Base-by-base conservation (phyloP, 2,113 vertebrate species). In the Brachyhypopomus occidentalis region DNA sequence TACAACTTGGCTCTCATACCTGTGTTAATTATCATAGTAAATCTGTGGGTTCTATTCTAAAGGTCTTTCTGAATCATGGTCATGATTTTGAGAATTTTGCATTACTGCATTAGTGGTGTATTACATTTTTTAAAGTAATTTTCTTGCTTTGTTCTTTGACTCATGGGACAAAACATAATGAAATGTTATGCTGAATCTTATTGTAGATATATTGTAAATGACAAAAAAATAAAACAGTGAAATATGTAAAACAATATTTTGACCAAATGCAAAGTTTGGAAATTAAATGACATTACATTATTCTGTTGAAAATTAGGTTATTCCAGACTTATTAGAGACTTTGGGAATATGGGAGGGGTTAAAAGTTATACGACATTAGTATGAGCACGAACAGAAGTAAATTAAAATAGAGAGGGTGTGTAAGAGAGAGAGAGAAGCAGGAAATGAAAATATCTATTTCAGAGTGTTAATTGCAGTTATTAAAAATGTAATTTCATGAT, bases 271-370 rank as follows among this genome's bases (percentile, higher is more conserved):
- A 30, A 70, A 16, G 55, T 14, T 41, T 70, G 25, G 22, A 56
- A 71, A 80, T 71, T 30, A 62, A 75, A 75, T 63, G 16, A 84
- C 72, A 63, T 63, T 30, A 79, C 82, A 27, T 83, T 83, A 16
- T 71, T 69, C 77, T 75, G 62, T 83, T 60, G 25, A 34, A 70
- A 84, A 76, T 22, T 3, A 76, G 64, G 48, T 75, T 22, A 55
- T 75, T 79, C 55, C 70, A 78, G 2, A 11, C 41, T 41, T 41
- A 52, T 52, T 52, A 52, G 45, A 52, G 45, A 52, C 45, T 52
- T 12, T 52, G 27, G 60, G 62, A 45, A 23, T 60, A 72, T 25
- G 36, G 0, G 69, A 20, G 27, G 45, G 66, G 67, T 73, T 78
- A 59, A 69, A 52, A 79, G 20, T 72, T 70, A 9, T 2, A 8